Evolutionary conservation across 2,888 invertebrate species (phyloP), one percentile per base, ranked within the genome.

Genomic region (Gnatocerus cornutus): DNA sequence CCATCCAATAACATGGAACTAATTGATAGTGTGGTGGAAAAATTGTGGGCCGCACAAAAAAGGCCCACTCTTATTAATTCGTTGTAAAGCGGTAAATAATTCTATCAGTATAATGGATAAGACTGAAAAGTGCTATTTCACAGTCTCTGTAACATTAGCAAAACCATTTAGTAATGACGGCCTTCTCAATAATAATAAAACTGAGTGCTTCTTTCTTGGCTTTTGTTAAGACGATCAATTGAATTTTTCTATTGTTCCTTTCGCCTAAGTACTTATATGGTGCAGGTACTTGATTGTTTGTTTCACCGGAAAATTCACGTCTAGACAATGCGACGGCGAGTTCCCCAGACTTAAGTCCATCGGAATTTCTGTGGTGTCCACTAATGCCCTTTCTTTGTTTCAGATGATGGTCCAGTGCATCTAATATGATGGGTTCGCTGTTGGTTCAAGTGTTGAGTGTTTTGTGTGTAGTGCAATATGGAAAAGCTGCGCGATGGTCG

Each of bases 401-500:
- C 79, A 79, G 79, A 77, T 73, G 64, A 77, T 76, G 77, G 14
- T 59, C 56, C 21, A 39, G 63, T 68, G 67, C 59, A 37, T 29
- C 56, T 63, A 56, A 6, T 69, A 75, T 69, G 39, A 78, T 78
- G 79, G 75, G 72, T 14, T 41, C 69, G n/a, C 75, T 69, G 68
- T 62, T 73, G 64, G 67, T 76, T 72, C 70, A 71, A 73, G 79
- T 81, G 79, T 75, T 77, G 70, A 77, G 79, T 77, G 79, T 82
- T 77, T 80, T 80, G 74, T 71, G 79, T 74, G 72, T 72, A 9
- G 53, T 75, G 62, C 87, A 87, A 72, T 82, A 84, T 52, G 78
- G 80, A 72, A 73, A 73, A 71, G 72, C 78, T 68, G 83, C 85
- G 39, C 78, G 85, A 68, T 85, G 85, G 85, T 83, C 74, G 83